These are phyloP conservation scores for Collichthys lucidus DNA, from an alignment of 2,113 vertebrate genomes.

Conservation along the genomic window DNA sequence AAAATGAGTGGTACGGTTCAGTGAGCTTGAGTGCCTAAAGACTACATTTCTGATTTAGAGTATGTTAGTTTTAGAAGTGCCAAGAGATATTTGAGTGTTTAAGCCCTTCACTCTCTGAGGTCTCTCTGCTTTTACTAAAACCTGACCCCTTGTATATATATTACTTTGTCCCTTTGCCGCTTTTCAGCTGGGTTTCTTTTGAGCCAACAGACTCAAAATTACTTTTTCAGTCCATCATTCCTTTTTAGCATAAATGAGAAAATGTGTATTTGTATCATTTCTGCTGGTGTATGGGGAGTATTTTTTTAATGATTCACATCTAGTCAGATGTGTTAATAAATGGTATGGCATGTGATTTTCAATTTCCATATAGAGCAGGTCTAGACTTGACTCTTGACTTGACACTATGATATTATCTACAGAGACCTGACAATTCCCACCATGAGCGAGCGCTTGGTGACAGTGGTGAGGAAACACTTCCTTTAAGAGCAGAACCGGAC, in stretches of 20 bases:
- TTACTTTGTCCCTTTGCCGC: background rate
- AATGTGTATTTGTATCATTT: background rate
- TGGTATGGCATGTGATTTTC: background rate
- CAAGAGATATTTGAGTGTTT: conserved; percentile 36
- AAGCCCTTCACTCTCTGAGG: conserved; percentile 15
- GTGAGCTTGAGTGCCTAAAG: conserved; percentile 16
- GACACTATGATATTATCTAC: too few species aligned
- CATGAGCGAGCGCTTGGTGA: too few species aligned
- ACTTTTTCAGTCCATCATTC: background rate
- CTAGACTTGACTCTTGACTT: too few species aligned
- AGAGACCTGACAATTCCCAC: too few species aligned
- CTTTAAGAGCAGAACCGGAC: too few species aligned
- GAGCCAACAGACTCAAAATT: background rate
- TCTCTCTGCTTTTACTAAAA: conserved; percentile 39
- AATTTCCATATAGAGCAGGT: too few species aligned
- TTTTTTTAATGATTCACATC: background rate
- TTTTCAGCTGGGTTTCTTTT: background rate
- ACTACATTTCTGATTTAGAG: conserved; percentile 39
- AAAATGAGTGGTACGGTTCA: conserved; percentile 32
- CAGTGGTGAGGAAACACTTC: too few species aligned
- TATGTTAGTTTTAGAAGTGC: conserved; percentile 46
- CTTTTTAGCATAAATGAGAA: background rate
- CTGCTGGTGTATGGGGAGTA: background rate
- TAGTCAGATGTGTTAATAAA: background rate
- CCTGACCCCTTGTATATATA: background rate